Percentiles rank a stretch among this genome's conserved stretches.
These are phyloP conservation scores for Choreutis nemorana DNA, from an alignment of 2,888 invertebrate species.

Conservation along the genomic window DNA sequence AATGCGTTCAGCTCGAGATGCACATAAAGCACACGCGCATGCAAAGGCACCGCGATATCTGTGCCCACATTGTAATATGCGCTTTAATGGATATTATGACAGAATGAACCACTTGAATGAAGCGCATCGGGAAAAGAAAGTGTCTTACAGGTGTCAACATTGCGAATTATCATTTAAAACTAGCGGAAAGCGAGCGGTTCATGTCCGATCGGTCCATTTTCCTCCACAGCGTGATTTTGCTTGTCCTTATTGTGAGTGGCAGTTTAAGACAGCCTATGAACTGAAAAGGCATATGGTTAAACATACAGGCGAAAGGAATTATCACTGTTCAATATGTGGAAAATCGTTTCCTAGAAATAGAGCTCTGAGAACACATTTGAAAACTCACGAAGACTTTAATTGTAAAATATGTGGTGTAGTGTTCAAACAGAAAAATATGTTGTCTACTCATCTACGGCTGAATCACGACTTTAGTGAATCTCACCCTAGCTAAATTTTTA, in stretches of 20 bases:
- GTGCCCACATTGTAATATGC: slow-evolving; percentile 45
- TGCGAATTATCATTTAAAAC: slow-evolving; percentile 46
- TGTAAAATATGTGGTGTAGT: slow-evolving; percentile 32
- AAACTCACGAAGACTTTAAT: slow-evolving; percentile 35
- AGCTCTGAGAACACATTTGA: slow-evolving; percentile 35
- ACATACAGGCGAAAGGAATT: slow-evolving; percentile 41
- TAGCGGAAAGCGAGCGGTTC: slow-evolving; percentile 41
- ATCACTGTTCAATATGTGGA: slow-evolving; percentile 36
- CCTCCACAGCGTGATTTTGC: slow-evolving; percentile 31
- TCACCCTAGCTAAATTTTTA: slow-evolving; percentile 4
- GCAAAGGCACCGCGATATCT: slow-evolving; percentile 44
- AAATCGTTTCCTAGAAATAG: slow-evolving; percentile 38
- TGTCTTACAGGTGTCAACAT: slow-evolving; percentile 37
- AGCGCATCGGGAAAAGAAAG: slow-evolving; percentile 39
- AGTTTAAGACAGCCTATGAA: slow-evolving; percentile 45
- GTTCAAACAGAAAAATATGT: slow-evolving; percentile 26
- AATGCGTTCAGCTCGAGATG: slow-evolving; percentile 43
- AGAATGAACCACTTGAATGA: slow-evolving; percentile 48
- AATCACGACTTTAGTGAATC: slow-evolving; percentile 13
- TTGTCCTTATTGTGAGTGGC: slow-evolving; percentile 42
- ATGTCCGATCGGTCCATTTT: slow-evolving; percentile 38
- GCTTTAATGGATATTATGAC: slow-evolving; percentile 46
- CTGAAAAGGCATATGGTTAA: slow-evolving; percentile 45
- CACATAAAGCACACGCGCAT: slow-evolving; percentile 42
- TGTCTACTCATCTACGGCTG: slow-evolving; percentile 25